A percentile compares a stretch with the other conserved stretches of the same genome.
phyloP scores from a whole-genome alignment of 2,797 vertebrate genomes.

The Oreonectes daqikongensis region DNA sequence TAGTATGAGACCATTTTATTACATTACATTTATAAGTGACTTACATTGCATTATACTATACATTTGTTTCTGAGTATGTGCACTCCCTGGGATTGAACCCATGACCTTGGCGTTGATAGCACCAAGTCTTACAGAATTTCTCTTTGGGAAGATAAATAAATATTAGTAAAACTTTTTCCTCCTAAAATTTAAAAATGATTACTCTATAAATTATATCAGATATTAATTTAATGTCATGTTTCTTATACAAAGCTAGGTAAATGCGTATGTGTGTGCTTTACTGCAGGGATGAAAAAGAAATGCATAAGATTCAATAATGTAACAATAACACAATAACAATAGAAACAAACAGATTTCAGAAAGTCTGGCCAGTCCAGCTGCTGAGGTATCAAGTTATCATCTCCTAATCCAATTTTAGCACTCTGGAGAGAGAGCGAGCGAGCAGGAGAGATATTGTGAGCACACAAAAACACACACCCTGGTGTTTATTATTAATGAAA shows the following conservation, averaged over 20 bases:
- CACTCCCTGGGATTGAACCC: no score
- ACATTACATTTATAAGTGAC: no score
- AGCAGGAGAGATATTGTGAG: neutral
- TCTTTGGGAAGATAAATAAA: no score
- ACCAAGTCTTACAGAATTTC: neutral
- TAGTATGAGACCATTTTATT: no score
- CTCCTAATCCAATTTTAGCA: constrained; percentile 13
- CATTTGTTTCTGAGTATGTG: no score
- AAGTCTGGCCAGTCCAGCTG: neutral
- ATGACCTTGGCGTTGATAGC: no score
- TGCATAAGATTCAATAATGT: constrained; percentile 2
- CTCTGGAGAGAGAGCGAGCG: constrained; percentile 2
- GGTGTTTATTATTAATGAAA: constrained; percentile 43
- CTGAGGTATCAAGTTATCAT: constrained; percentile 3
- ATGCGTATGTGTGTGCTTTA: neutral
- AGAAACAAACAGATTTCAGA: constrained; percentile 5
- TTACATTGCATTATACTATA: no score
- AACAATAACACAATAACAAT: constrained; percentile 10
- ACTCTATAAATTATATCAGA: neutral
- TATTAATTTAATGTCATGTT: neutral
- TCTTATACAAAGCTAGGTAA: neutral
- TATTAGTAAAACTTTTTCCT: no score
- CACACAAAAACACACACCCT: neutral
- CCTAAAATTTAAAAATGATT: neutral
- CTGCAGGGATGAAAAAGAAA: neutral